Evolutionary conservation across 2,113 vertebrate genomes (phyloP).

Genomic region (Otolemur garnettii): DNA sequence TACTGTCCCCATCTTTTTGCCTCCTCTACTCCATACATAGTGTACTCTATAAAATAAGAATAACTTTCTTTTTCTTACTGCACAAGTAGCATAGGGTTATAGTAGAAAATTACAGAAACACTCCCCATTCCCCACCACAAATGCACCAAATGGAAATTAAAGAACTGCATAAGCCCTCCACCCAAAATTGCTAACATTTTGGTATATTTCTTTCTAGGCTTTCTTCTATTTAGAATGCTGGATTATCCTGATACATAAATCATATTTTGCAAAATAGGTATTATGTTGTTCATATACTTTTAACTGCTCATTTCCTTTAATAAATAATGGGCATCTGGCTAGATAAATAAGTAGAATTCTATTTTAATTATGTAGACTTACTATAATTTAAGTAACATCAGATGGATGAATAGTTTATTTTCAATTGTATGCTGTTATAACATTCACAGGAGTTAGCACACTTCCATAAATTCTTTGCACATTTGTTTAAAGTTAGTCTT

Average conservation of each 20-base stretch:
- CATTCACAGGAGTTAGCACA: neutral
- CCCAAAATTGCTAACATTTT: neutral
- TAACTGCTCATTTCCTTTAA: neutral
- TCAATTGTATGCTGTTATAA: neutral
- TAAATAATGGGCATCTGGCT: neutral
- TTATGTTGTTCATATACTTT: neutral
- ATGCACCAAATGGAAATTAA: neutral
- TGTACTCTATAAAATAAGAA: neutral
- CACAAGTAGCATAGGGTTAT: neutral
- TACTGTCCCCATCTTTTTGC: neutral
- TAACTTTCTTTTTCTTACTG: neutral
- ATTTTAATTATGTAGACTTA: neutral
- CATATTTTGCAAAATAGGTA: slow-evolving; percentile 10
- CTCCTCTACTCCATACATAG: neutral
- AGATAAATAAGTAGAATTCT: neutral
- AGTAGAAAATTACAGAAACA: neutral
- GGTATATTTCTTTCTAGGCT: neutral
- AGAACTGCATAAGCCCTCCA: neutral
- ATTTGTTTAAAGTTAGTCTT: neutral
- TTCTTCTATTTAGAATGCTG: slow-evolving; percentile 44
- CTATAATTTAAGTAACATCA: neutral
- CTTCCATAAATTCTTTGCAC: neutral
- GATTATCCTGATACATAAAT: neutral
- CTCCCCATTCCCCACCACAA: neutral
- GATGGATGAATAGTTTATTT: neutral